Base-by-base conservation (phyloP, 1,140 invertebrate genomes). In the Myzus persicae region DNA sequence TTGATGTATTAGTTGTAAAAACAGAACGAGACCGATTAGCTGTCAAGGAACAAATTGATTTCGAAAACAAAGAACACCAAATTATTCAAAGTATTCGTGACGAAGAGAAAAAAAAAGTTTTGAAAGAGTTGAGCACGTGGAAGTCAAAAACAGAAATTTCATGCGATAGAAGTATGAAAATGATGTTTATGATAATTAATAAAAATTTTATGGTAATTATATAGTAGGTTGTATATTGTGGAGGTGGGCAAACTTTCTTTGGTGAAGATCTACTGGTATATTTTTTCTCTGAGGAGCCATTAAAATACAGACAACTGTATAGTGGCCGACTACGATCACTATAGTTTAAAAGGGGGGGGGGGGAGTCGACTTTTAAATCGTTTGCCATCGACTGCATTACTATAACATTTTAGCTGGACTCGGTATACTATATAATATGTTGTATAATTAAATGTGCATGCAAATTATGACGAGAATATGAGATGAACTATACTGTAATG, bases 101-200 rank as follows among this genome's bases (percentile, higher is more conserved):
- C 94, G 94, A 95, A 26, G 95, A 96, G 94, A 95, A 96, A 87
- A 95, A 95, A 89, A 96, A 96, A 95, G 97, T 97, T 26, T 96
- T 97, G 95, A 95, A 96, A 24, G 96, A 97, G 94, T 95, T 97
- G 42, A 96, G 97, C 94, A 95, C 96, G 91, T 98, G 97, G 97
- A 96, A 96, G 93, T 94, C 93, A 90, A 94, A 94, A 46, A 9
- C 44, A 85, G 48, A n/a, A 31, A 31, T 81, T 87, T 9, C 40
- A 81, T 18, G 40, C 20, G 46, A 93, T 26, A 6, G 90, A 76
- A 89, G 51, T 87, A 82, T 22, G 36, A 48, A 88, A n/a, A 42
- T 42, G n/a, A 90, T 42, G 7, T 42, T 48, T 90, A 54, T 36
- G 31, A 88, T 81, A 40, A 44, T 24, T 44, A 40, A 44, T 46